These are phyloP conservation scores for Hoplostethus mediterraneus DNA, from an alignment of 2,797 vertebrate genomes.

Conservation along the genomic window DNA sequence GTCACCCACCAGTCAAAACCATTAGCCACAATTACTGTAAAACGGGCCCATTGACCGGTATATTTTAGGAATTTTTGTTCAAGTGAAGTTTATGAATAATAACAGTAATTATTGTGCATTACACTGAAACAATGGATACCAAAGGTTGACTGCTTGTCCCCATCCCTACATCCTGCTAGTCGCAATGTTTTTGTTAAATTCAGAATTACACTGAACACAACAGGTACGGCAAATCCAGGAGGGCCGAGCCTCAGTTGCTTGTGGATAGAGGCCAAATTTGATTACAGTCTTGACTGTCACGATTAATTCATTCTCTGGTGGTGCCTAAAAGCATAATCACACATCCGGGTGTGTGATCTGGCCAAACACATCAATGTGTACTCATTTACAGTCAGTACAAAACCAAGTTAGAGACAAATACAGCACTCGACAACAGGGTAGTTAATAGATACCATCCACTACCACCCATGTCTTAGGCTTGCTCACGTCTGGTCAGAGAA, in stretches of 20 bases:
- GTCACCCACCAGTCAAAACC: too few species aligned
- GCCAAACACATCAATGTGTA: conserved; percentile 4
- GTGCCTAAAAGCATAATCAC: conserved; percentile 33
- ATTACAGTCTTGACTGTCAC: conserved; percentile 62
- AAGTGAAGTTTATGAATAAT: too few species aligned
- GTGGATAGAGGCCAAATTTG: conserved; percentile 58
- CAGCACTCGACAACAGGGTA: background rate
- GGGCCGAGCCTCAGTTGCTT: conserved; percentile 59
- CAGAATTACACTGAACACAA: conserved; percentile 37
- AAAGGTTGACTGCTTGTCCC: too few species aligned
- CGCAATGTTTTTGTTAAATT: background rate
- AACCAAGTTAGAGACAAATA: background rate
- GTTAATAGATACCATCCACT: background rate
- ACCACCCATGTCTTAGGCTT: conserved; percentile 19
- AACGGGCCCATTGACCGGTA: too few species aligned
- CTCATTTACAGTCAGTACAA: conserved; percentile 4
- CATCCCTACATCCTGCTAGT: background rate
- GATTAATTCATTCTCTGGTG: conserved; percentile 54
- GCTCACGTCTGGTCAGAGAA: conserved; percentile 24
- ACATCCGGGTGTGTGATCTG: conserved; percentile 21
- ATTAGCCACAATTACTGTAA: too few species aligned
- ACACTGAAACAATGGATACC: too few species aligned
- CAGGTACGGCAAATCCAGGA: conserved; percentile 52
- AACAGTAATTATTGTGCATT: too few species aligned
- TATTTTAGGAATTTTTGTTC: too few species aligned